A percentile compares a stretch with the other conserved stretches of the same genome.
Evolutionary conservation across 2,113 vertebrate genomes (phyloP).

Genomic region (Sturnira hondurensis): DNA sequence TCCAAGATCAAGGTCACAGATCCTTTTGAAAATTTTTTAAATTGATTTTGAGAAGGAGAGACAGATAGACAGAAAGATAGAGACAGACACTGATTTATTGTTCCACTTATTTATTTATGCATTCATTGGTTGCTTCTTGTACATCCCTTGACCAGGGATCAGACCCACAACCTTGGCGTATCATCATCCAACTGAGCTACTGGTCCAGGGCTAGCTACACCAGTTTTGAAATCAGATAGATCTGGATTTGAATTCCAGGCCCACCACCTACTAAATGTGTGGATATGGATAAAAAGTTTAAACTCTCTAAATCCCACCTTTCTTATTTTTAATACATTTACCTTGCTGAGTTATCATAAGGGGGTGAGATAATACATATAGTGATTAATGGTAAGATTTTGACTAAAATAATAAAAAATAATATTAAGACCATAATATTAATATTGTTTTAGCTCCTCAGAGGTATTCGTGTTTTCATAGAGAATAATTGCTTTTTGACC

Average conservation of each 20-base stretch:
- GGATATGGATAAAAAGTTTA: neutral
- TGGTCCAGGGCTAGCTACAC: neutral
- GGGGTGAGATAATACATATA: neutral
- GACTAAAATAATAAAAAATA: neutral
- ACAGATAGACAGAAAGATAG: no score
- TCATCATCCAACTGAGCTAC: no score
- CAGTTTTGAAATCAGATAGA: neutral
- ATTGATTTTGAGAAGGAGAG: no score
- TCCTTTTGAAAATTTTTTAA: neutral
- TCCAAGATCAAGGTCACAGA: neutral
- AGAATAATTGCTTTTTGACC: neutral
- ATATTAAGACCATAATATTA: neutral
- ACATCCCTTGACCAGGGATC: no score
- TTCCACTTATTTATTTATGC: no score
- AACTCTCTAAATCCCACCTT: neutral
- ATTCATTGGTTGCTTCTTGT: no score
- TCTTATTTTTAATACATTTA: constrained; percentile 1
- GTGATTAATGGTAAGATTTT: neutral
- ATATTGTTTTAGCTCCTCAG: neutral
- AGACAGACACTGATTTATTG: no score
- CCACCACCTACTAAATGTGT: neutral
- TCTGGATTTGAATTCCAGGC: neutral
- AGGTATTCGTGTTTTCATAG: neutral
- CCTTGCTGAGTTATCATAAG: neutral
- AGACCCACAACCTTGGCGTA: no score